Conservation (phyloP, 2,888 invertebrate genomes). For the Ophion slaviceki region DNA sequence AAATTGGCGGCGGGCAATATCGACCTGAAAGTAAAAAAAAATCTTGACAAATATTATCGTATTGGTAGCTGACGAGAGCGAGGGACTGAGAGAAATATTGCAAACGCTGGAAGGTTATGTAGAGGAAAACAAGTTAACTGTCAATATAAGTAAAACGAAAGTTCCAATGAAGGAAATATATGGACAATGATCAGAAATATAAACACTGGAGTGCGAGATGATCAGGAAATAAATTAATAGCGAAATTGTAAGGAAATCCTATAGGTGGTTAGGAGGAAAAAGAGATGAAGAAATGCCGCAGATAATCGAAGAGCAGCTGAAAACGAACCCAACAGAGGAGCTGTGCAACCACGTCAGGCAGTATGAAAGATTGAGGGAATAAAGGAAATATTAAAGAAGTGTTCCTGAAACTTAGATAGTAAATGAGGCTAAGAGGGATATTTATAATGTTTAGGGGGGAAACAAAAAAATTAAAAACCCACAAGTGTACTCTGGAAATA, state of each 20-base stretch:
- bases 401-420: not conserved
- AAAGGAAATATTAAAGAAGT: not conserved
- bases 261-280: constrained; percentile 1
- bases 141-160: too few species aligned
- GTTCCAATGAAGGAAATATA: too few species aligned
- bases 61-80: too few species aligned
- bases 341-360: not conserved
- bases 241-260: not conserved
- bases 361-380: not conserved
- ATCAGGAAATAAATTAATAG: not conserved
- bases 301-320: not conserved
- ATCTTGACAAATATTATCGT: too few species aligned
- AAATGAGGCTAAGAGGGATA: not conserved
- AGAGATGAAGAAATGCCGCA: not conserved
- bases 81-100: too few species aligned
- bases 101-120: too few species aligned
- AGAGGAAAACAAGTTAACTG: too few species aligned
- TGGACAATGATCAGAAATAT: too few species aligned
- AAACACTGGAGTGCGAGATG: not conserved
- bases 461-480: too few species aligned
- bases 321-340: not conserved
- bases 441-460: not conserved
- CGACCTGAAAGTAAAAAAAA: too few species aligned
- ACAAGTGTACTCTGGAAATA: too few species aligned
- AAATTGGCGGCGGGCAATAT: too few species aligned